Evolutionary conservation across 2,888 invertebrate species (phyloP), one percentile per base, ranked within the genome.

Genomic region (Hedychridium roseum): DNA sequence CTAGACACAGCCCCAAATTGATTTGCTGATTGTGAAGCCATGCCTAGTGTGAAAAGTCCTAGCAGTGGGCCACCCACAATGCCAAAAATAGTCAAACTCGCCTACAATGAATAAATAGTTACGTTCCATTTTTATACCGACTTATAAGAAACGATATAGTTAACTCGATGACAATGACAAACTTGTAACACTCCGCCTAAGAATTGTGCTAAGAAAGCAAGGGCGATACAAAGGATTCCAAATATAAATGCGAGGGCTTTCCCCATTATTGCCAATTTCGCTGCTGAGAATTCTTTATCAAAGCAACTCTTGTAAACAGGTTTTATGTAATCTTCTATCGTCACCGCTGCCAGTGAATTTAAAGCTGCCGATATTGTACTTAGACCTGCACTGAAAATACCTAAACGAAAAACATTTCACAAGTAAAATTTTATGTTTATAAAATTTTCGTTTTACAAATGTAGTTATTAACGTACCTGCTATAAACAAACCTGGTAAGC

Each of bases 321-420:
- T 50, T 86, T 87, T 2, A 94, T 80, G 60, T 95, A 93, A 79
- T 97, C 97, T 68, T 93, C 90, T 32, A 95, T 80, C 0, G 94
- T 91, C 9, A 96, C 92, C 0, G 96, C 95, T 0, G 96, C 89
- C 35, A 97, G 81, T 1, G 95, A 92, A 71, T 95, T 96, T 49
- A 96, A 85, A 1, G 94, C 88, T 0, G 96, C 94, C 0, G 95
- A 96, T 49, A 97, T 89, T 0, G 95, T 94, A 32, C 95, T 94
- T 6, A 96, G 82, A 0, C 94, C 91, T 0, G 93, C 96, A 64
- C 93, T 93, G 74, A 96, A 94, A 50, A 97, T 90, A 2, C 95
- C 85, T 74, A 42, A 6, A 16, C 32, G 11, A 14, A 20, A 26
- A 43, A 42, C 4, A 28, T 39, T 12, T 16, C 11, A n/a, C 5